phyloP scores from a whole-genome alignment of 2,797 vertebrate genomes.

The Menidia menidia region DNA sequence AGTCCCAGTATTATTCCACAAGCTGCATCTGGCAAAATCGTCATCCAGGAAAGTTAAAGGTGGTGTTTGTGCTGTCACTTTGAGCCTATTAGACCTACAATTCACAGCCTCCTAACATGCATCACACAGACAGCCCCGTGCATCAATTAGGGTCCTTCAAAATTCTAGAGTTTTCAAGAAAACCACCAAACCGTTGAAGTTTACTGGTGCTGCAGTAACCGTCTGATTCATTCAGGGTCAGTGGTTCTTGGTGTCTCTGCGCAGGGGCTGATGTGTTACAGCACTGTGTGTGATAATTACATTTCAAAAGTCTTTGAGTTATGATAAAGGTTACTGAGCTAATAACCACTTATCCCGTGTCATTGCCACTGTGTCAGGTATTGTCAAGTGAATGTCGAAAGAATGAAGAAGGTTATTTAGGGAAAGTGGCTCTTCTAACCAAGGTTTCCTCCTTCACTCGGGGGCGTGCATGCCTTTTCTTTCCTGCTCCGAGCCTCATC shows the following conservation, averaged over 20 bases:
- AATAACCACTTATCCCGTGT: constrained; percentile 48
- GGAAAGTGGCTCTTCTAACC: constrained; percentile 3
- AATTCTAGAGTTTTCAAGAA: neutral
- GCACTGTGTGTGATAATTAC: constrained; percentile 63
- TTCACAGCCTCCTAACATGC: too few species aligned
- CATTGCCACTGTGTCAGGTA: neutral
- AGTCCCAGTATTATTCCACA: too few species aligned
- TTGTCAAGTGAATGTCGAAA: constrained; percentile 23
- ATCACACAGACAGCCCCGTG: too few species aligned
- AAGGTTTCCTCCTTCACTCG: neutral
- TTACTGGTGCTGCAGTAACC: neutral
- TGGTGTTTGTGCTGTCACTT: too few species aligned
- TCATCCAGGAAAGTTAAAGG: too few species aligned
- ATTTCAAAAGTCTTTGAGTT: constrained; percentile 57
- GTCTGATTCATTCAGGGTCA: constrained; percentile 37
- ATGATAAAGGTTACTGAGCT: constrained; percentile 38
- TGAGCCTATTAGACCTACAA: too few species aligned
- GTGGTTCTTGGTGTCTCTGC: constrained; percentile 7
- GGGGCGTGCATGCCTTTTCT: constrained; percentile 2
- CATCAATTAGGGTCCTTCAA: too few species aligned
- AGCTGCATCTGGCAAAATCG: too few species aligned
- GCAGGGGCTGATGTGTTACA: constrained; percentile 29
- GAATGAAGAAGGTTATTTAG: constrained; percentile 16
- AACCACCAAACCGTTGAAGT: neutral
- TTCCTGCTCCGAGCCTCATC: constrained; percentile 51